Conservation (phyloP, 2,797 vertebrate species). For the Poeciliopsis gracilis region DNA sequence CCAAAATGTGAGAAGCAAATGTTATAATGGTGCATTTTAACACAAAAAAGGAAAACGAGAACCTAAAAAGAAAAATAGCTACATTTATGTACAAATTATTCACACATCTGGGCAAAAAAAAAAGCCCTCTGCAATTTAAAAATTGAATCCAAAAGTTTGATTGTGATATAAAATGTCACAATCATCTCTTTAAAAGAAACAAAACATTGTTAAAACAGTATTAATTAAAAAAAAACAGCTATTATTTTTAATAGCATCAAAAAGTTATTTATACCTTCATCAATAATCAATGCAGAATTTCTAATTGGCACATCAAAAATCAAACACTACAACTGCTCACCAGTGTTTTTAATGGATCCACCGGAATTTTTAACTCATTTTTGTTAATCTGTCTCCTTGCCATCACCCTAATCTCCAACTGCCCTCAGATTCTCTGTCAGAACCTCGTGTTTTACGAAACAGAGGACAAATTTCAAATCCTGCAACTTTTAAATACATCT, state of each 20-base stretch:
- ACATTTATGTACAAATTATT: not conserved
- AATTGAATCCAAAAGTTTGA: not conserved
- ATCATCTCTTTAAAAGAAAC: not conserved
- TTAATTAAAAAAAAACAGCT: not conserved
- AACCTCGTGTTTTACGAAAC: not conserved
- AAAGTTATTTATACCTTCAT: not conserved
- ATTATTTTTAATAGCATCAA: not conserved
- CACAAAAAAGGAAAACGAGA: not conserved
- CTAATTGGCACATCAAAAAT: not conserved
- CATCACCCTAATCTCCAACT: not conserved
- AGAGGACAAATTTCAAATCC: not conserved
- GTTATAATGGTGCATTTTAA: not conserved
- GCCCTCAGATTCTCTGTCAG: not conserved
- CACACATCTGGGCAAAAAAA: not conserved
- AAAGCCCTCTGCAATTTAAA: not conserved
- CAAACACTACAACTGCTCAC: not conserved
- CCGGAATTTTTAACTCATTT: not conserved
- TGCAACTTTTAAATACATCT: not conserved
- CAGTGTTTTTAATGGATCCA: too few species aligned
- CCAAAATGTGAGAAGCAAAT: not conserved
- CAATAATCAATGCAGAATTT: not conserved
- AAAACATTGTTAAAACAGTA: not conserved
- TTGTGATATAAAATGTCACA: not conserved
- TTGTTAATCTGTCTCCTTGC: not conserved
- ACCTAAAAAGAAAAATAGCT: not conserved